Conservation (phyloP, 2,888 invertebrate genomes). For the Nipponacmea schrenckii region DNA sequence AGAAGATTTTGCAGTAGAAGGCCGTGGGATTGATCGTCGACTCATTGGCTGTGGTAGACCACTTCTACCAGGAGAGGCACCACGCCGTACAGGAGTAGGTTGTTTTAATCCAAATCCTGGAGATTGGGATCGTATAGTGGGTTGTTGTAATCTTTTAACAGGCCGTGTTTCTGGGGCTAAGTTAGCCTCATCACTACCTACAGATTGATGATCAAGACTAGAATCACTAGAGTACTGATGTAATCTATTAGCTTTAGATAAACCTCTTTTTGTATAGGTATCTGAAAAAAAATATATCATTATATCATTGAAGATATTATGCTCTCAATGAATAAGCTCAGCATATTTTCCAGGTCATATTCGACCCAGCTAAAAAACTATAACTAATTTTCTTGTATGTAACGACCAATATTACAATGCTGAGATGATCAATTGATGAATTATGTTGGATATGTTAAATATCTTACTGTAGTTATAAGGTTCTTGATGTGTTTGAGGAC, state of each 20-base stretch:
- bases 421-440: too few species aligned
- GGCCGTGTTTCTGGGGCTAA: conserved; percentile 35
- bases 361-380: too few species aligned
- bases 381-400: too few species aligned
- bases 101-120: conserved; percentile 39
- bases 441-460: not conserved
- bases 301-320: too few species aligned
- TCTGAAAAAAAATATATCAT: conserved; percentile 32
- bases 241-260: conserved; percentile 54
- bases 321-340: too few species aligned
- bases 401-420: too few species aligned
- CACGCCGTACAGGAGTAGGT: conserved; percentile 37
- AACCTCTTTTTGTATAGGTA: conserved; percentile 45
- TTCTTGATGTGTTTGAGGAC: conserved; percentile 62
- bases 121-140: conserved; percentile 25
- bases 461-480: conserved; percentile 35
- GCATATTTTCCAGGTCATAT: too few species aligned
- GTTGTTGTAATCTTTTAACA: conserved; percentile 37
- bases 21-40: conserved; percentile 50
- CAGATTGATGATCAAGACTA: conserved; percentile 50
- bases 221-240: conserved; percentile 55
- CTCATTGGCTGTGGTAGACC: conserved; percentile 53
- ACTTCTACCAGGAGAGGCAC: conserved; percentile 51
- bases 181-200: conserved; percentile 44
- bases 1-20: conserved; percentile 39